Conservation (phyloP, 2,797 vertebrate species). For the Rhinoraja longicauda region DNA sequence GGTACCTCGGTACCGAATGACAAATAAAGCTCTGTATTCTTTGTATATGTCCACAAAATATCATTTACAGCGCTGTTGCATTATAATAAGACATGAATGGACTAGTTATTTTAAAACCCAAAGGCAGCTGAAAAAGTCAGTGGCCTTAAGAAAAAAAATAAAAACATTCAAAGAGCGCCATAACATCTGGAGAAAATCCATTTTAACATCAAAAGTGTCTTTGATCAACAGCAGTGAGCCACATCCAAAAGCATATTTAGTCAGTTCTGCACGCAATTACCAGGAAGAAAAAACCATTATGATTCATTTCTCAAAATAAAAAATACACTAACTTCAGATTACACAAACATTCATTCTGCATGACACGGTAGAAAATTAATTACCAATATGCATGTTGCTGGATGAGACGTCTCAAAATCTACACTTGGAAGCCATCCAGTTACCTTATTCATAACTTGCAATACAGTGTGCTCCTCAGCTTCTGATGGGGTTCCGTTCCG, state of each 20-base stretch:
- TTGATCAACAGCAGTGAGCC: not conserved
- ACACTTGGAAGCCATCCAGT: not conserved
- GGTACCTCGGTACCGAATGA: too few relatives aligned
- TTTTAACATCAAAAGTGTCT: conserved; percentile 16
- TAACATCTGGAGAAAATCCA: conserved; percentile 34
- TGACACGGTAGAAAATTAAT: not conserved
- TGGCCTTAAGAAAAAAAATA: not conserved
- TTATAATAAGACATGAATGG: conserved; percentile 5
- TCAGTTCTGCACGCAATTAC: conserved; percentile 12
- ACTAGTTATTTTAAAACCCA: not conserved
- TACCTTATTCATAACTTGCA: not conserved
- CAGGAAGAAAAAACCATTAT: not conserved
- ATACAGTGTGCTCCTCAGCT: too few relatives aligned
- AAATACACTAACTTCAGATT: not conserved
- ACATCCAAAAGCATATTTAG: conserved; percentile 2
- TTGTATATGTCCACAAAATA: not conserved
- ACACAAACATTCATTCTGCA: not conserved
- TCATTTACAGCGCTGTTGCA: not conserved
- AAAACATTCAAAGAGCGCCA: not conserved
- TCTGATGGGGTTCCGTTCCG: too few relatives aligned
- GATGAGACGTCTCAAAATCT: not conserved
- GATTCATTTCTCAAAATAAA: not conserved
- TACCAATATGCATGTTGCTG: not conserved
- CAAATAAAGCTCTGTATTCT: too few relatives aligned
- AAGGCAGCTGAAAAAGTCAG: not conserved